phyloP scores from a whole-genome alignment of 2,113 vertebrate species.

The Charina bottae region DNA sequence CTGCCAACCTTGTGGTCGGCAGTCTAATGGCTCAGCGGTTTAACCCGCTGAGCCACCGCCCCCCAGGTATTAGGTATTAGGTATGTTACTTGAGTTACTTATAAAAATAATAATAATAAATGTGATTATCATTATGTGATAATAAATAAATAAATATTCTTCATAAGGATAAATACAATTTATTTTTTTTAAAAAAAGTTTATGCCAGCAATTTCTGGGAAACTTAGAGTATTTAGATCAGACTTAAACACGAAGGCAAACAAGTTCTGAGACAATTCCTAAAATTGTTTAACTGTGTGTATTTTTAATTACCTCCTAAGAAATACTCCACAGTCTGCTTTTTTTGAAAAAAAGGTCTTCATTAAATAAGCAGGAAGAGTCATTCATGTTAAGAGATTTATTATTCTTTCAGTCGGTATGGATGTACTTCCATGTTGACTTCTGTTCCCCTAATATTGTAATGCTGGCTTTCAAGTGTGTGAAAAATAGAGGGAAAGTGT shows the following conservation, averaged over 20 bases:
- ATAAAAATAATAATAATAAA: too few species aligned
- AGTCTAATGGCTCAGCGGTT: too few species aligned
- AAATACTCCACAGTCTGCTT: constrained; percentile 53
- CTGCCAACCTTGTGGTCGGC: too few species aligned
- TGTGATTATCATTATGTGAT: too few species aligned
- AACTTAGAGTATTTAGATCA: constrained; percentile 33
- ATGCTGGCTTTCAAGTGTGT: constrained; percentile 76
- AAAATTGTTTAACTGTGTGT: neutral
- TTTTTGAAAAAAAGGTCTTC: constrained; percentile 59
- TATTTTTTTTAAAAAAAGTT: neutral
- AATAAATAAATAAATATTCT: neutral
- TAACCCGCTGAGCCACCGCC: too few species aligned
- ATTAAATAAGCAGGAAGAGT: constrained; percentile 66
- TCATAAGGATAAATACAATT: too few species aligned
- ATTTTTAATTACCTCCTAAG: constrained; percentile 33
- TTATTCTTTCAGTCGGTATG: constrained; percentile 54
- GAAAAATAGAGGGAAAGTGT: constrained; percentile 79
- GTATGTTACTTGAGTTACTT: too few species aligned
- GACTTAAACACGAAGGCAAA: constrained; percentile 31
- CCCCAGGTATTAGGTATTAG: too few species aligned
- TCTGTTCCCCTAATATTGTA: constrained; percentile 68
- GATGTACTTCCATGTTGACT: constrained; percentile 45
- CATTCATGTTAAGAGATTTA: constrained; percentile 38
- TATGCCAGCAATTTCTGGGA: neutral
- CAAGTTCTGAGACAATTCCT: constrained; percentile 51